These are phyloP conservation scores for Umimayanthus chanpuru DNA, from an alignment of 92 coral and sea anemone species.

Conservation along the genomic window DNA sequence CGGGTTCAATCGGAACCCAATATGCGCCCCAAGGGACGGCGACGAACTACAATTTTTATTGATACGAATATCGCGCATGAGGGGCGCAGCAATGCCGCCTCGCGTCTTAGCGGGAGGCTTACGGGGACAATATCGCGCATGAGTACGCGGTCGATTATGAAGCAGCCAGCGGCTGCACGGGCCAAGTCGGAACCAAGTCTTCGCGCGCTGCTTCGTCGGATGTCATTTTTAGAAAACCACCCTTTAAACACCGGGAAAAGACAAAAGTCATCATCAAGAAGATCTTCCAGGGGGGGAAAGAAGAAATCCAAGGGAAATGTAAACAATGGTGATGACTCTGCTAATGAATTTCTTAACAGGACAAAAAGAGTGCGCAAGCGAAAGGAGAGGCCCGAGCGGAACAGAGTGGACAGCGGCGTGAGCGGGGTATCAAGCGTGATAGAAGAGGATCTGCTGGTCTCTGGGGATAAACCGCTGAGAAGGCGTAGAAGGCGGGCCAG, in stretches of 20 bases:
- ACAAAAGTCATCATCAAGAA: background rate
- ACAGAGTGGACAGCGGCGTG: background rate
- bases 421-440: background rate
- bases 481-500: background rate
- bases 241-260: constrained; percentile 20
- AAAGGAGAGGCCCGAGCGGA: constrained; percentile 12
- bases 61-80: constrained; percentile 16
- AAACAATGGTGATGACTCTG: background rate
- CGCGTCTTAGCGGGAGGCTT: constrained; percentile 21
- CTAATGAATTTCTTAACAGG: constrained; percentile 6
- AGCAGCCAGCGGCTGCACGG: constrained; percentile 2
- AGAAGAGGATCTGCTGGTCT: background rate
- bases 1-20: constrained; percentile 39
- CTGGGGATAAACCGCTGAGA: background rate
- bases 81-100: constrained; percentile 12
- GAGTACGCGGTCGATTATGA: constrained; percentile 38
- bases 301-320: background rate
- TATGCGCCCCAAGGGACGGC: constrained; percentile 17
- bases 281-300: constrained; percentile 10
- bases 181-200: constrained; percentile 34
- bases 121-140: constrained; percentile 22
- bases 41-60: constrained; percentile 23
- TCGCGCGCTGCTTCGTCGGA: constrained; percentile 22
- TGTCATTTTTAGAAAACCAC: constrained; percentile 29
- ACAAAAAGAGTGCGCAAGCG: constrained; percentile 17